These are phyloP conservation scores for Brevimyrus niger DNA, from an alignment of 2,113 vertebrate genomes.

Conservation along the genomic window DNA sequence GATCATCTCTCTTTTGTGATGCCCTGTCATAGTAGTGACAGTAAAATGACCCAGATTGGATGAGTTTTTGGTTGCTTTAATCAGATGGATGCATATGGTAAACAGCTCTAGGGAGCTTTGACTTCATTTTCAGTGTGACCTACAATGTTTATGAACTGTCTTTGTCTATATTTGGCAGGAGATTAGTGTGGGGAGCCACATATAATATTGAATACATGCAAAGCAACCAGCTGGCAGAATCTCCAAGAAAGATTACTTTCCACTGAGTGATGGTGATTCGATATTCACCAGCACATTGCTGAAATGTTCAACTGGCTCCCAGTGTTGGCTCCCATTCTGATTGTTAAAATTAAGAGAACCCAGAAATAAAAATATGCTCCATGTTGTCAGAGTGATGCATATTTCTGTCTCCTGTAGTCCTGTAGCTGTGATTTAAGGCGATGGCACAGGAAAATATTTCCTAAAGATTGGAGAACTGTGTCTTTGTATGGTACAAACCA, in stretches of 20 bases:
- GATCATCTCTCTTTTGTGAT: neutral
- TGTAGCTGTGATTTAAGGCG: constrained; percentile 63
- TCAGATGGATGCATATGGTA: constrained; percentile 29
- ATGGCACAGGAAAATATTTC: constrained; percentile 24
- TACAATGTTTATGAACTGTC: constrained; percentile 25
- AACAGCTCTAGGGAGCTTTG: constrained; percentile 25
- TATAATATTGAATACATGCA: neutral
- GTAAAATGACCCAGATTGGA: constrained; percentile 37
- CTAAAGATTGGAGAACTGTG: neutral
- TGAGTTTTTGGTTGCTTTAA: constrained; percentile 2
- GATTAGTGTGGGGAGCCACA: neutral
- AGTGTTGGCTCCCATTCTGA: neutral
- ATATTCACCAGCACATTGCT: neutral
- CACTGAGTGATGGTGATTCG: neutral
- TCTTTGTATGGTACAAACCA: neutral
- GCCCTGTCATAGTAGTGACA: neutral
- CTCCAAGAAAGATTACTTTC: neutral
- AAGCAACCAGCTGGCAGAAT: neutral
- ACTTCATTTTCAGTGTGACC: constrained; percentile 42
- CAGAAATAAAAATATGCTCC: constrained; percentile 51
- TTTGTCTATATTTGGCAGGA: neutral
- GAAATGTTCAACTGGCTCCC: neutral
- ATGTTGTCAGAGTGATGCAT: constrained; percentile 49
- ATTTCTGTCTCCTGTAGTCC: constrained; percentile 51
- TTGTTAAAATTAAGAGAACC: neutral